Evolutionary conservation across 1,140 invertebrate species (phyloP).

Genomic region (Maniola jurtina): DNA sequence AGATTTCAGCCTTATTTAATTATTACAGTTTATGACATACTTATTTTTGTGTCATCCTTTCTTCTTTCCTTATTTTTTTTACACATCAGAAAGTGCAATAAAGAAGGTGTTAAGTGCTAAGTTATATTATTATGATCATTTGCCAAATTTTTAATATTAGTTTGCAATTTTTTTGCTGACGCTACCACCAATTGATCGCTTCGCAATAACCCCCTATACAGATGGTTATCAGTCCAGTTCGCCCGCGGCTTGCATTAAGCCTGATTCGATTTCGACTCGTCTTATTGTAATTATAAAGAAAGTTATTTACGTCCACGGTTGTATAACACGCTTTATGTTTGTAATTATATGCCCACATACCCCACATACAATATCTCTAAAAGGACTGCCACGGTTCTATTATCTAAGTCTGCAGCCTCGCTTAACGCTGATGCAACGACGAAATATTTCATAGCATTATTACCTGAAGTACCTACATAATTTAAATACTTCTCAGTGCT

Average conservation of each 20-base stretch:
- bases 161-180: constrained; percentile 11
- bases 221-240: constrained; percentile 21
- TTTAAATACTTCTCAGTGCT: too few relatives aligned
- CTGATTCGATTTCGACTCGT: constrained; percentile 23
- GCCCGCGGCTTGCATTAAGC: constrained; percentile 23
- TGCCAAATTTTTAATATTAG: background rate
- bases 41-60: too few relatives aligned
- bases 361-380: background rate
- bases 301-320: constrained; percentile 24
- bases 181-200: constrained; percentile 16
- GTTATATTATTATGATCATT: too few relatives aligned
- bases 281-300: constrained; percentile 33
- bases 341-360: constrained; percentile 7
- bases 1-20: too few relatives aligned
- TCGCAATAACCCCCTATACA: constrained; percentile 20
- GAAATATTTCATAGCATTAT: too few relatives aligned
- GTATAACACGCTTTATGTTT: constrained; percentile 9
- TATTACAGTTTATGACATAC: too few relatives aligned
- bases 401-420: too few relatives aligned
- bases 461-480: too few relatives aligned
- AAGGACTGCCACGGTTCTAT: background rate
- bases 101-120: too few relatives aligned
- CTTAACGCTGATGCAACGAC: too few relatives aligned
- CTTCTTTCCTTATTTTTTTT: too few relatives aligned
- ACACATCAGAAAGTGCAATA: too few relatives aligned